These are phyloP conservation scores for Drymodes brunneopygia DNA, from an alignment of 2,113 vertebrate species.

Conservation along the genomic window DNA sequence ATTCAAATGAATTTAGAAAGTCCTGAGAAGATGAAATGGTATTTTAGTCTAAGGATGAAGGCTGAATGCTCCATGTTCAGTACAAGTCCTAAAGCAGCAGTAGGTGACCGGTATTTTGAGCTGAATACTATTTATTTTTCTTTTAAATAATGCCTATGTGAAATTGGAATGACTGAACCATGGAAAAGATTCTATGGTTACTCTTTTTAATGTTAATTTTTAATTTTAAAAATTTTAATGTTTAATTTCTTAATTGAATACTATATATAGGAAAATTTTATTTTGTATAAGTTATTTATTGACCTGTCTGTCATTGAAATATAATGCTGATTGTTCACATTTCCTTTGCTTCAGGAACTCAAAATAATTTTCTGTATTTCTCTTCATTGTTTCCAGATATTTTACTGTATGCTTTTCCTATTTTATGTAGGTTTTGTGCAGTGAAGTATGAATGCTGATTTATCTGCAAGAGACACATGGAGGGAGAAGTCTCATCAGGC, in stretches of 20 bases:
- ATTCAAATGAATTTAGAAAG: not conserved
- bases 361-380: not conserved
- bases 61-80: not conserved
- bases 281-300: not conserved
- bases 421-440: not conserved
- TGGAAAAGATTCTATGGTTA: not conserved
- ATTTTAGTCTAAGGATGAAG: not conserved
- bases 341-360: not conserved
- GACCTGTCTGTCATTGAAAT: not conserved
- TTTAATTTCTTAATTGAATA: not conserved
- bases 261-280: not conserved
- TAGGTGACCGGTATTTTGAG: not conserved
- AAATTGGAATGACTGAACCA: not conserved
- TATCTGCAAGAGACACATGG: not conserved
- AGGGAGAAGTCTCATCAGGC: not conserved
- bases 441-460: not conserved
- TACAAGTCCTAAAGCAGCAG: not conserved
- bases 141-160: not conserved
- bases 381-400: slow-evolving; percentile 29
- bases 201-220: not conserved
- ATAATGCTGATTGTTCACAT: not conserved
- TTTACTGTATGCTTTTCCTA: not conserved
- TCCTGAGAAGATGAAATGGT: not conserved
- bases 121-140: not conserved
- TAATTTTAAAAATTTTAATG: not conserved